Evolutionary conservation across 2,113 vertebrate genomes (phyloP).

Genomic region (Condylura cristata): DNA sequence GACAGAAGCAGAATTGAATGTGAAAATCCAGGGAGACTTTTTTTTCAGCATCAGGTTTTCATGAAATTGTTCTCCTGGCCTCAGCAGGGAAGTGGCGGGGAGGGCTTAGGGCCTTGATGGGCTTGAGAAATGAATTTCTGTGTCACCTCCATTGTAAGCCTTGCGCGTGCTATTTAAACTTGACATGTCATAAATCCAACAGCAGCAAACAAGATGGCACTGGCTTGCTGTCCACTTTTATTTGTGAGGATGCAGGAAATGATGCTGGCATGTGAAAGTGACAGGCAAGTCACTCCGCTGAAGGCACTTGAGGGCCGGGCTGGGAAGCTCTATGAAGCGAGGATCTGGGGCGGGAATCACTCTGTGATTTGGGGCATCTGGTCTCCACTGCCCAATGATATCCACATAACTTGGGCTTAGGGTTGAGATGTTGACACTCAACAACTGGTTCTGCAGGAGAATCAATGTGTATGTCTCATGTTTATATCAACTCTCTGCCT

Average conservation of each 20-base stretch:
- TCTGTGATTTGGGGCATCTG: neutral
- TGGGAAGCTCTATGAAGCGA: neutral
- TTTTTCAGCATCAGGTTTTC: slow-evolving; percentile 42
- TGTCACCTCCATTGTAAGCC: slow-evolving; percentile 70
- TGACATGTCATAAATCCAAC: slow-evolving; percentile 84
- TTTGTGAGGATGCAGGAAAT: slow-evolving; percentile 66
- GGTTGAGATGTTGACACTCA: neutral
- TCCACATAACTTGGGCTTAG: neutral
- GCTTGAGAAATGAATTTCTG: slow-evolving; percentile 80
- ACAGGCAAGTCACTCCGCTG: neutral
- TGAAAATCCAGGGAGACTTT: slow-evolving; percentile 33
- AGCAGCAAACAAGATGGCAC: slow-evolving; percentile 64
- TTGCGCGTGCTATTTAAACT: slow-evolving; percentile 84
- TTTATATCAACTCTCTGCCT: neutral
- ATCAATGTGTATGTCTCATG: neutral
- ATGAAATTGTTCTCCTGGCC: slow-evolving; percentile 49
- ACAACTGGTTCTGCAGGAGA: neutral
- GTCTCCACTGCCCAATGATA: neutral
- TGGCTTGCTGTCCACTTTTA: slow-evolving; percentile 74
- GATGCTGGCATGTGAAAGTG: slow-evolving; percentile 1
- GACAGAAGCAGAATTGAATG: slow-evolving; percentile 19
- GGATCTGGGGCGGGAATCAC: neutral
- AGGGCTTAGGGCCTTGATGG: slow-evolving; percentile 56
- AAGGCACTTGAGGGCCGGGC: neutral
- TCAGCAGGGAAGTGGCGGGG: neutral